Conservation (phyloP, 2,113 vertebrate species). For the Monopterus albus region DNA sequence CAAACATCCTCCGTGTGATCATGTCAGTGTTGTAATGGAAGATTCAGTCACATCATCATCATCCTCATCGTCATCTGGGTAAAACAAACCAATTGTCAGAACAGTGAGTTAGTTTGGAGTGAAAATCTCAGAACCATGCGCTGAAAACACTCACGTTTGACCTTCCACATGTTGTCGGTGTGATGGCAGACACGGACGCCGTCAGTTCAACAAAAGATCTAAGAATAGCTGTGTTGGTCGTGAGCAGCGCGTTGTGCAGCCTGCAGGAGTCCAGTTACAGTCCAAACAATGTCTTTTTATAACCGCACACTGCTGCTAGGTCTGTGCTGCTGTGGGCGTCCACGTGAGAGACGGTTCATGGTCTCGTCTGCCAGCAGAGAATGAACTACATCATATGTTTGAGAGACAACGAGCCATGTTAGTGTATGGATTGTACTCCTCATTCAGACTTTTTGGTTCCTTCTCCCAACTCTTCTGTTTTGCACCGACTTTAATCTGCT, state of each 20-base stretch:
- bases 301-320: conserved; percentile 6
- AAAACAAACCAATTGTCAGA: not conserved
- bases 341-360: not conserved
- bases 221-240: conserved; percentile 58
- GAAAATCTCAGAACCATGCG: conserved; percentile 2
- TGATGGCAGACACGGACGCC: not conserved
- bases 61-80: not conserved
- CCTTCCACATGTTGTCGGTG: conserved; percentile 72
- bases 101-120: not conserved
- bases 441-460: too few species aligned
- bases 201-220: conserved; percentile 53
- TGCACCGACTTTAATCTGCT: too few species aligned
- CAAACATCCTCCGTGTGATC: too few species aligned
- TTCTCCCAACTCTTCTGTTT: too few species aligned
- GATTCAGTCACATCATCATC: too few species aligned
- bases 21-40: too few species aligned
- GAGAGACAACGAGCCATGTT: not conserved
- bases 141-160: conserved; percentile 75
- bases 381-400: not conserved
- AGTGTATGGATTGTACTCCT: too few species aligned
- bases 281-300: conserved; percentile 64
- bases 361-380: not conserved
- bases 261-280: conserved; percentile 68
- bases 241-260: conserved; percentile 21
- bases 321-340: not conserved